Conservation (phyloP, 2,888 invertebrate species). For the Andrena bucephala region DNA sequence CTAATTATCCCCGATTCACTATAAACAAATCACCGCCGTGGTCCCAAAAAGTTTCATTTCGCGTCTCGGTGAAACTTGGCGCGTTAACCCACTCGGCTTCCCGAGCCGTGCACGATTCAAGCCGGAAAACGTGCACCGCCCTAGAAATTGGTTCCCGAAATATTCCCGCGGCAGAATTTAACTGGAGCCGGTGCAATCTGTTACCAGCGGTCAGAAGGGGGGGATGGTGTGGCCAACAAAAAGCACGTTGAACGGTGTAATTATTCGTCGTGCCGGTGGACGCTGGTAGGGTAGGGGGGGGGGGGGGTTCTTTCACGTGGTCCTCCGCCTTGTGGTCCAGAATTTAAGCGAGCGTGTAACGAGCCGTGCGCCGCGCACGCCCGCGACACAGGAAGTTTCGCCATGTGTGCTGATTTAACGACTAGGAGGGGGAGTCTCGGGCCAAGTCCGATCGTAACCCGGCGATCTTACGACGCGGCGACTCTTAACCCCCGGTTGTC, state of each 20-base stretch:
- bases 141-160: constrained; percentile 26
- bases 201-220: constrained; percentile 21
- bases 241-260: constrained; percentile 50
- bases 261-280: constrained; percentile 36
- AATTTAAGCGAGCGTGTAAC: constrained; percentile 58
- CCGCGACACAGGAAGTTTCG: constrained; percentile 44
- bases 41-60: too few species aligned
- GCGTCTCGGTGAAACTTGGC: constrained; percentile 1
- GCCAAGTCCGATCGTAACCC: constrained; percentile 52
- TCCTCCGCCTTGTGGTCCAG: neutral
- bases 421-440: constrained; percentile 41
- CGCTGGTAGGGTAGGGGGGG: neutral
- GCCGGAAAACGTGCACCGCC: neutral
- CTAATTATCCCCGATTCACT: too few species aligned
- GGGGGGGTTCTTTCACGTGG: constrained; percentile 5
- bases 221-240: constrained; percentile 21
- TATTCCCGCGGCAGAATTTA: constrained; percentile 22
- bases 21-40: too few species aligned
- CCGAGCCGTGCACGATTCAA: neutral
- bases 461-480: constrained; percentile 53
- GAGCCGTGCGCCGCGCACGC: constrained; percentile 12
- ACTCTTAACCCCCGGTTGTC: constrained; percentile 52
- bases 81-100: neutral
- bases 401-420: constrained; percentile 68
- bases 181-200: constrained; percentile 35